phyloP scores from a whole-genome alignment of 1,140 invertebrate genomes.

The Drosophila nannoptera region DNA sequence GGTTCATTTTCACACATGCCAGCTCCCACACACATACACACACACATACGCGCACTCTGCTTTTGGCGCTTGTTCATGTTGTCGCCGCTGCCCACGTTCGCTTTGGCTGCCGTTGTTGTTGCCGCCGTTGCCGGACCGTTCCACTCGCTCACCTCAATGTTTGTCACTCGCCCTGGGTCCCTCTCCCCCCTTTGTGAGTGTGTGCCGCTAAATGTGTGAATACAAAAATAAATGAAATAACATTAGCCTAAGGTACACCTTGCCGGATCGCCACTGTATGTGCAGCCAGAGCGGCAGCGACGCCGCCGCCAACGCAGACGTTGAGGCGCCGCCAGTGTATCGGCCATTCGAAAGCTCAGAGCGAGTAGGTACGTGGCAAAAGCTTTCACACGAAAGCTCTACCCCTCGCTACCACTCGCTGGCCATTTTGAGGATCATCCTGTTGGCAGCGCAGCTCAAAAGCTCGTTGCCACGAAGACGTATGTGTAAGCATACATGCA shows the following conservation, averaged over 20 bases:
- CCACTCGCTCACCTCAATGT: conserved; percentile 39
- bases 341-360: conserved; percentile 34
- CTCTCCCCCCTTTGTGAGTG: background rate
- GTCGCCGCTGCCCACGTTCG: conserved; percentile 41
- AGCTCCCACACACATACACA: conserved; percentile 29
- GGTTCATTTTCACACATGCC: conserved; percentile 42
- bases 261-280: conserved; percentile 68
- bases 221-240: conserved; percentile 77
- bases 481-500: background rate
- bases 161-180: conserved; percentile 31
- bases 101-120: conserved; percentile 15
- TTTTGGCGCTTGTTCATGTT: conserved; percentile 49
- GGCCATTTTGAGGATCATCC: conserved; percentile 6
- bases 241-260: conserved; percentile 72
- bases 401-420: background rate
- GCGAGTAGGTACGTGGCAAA: conserved; percentile 48
- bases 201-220: conserved; percentile 53
- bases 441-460: conserved; percentile 6
- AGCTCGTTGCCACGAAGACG: conserved; percentile 6
- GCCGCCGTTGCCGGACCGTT: conserved; percentile 21
- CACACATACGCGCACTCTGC: background rate
- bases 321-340: conserved; percentile 50
- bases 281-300: conserved; percentile 10
- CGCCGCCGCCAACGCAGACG: conserved; percentile 57
- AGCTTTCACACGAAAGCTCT: conserved; percentile 35